A percentile compares a stretch with the other conserved stretches of the same genome.
These are phyloP conservation scores for Lasioglossum zephyrum DNA, from an alignment of 2,888 invertebrate genomes.

Conservation along the genomic window DNA sequence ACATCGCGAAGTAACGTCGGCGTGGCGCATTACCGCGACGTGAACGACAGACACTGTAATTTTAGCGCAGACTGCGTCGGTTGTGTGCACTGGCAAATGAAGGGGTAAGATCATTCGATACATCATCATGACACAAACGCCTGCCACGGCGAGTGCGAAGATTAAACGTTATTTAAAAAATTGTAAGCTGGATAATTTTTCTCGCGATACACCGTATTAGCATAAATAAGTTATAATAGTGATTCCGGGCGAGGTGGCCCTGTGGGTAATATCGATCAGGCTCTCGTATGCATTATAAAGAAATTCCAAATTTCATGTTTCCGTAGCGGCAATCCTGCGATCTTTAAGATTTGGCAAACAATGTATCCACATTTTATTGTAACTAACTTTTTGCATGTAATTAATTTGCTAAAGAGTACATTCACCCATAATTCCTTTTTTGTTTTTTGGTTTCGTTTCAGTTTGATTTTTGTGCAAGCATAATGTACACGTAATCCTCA, in stretches of 20 bases:
- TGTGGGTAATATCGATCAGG: no score
- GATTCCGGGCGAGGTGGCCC: no score
- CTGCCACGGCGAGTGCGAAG: neutral
- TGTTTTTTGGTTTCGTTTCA: no score
- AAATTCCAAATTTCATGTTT: no score
- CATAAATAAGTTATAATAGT: conserved; percentile 8
- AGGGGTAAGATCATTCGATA: neutral
- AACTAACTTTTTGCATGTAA: no score
- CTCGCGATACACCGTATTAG: neutral
- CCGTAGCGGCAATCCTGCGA: no score
- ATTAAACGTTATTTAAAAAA: conserved; percentile 12
- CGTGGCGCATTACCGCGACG: neutral
- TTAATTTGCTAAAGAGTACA: no score
- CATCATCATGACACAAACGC: neutral
- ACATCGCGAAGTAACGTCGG: neutral
- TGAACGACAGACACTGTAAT: conserved; percentile 12
- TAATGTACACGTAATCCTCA: neutral
- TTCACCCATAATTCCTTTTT: no score
- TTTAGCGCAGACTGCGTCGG: neutral
- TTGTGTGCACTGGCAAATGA: neutral
- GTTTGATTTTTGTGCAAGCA: no score
- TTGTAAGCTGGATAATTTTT: neutral
- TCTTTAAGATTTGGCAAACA: no score
- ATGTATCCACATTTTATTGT: no score
- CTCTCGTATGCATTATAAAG: no score